Evolutionary conservation across 2,113 vertebrate genomes (phyloP).

Genomic region (Fukomys damarensis): DNA sequence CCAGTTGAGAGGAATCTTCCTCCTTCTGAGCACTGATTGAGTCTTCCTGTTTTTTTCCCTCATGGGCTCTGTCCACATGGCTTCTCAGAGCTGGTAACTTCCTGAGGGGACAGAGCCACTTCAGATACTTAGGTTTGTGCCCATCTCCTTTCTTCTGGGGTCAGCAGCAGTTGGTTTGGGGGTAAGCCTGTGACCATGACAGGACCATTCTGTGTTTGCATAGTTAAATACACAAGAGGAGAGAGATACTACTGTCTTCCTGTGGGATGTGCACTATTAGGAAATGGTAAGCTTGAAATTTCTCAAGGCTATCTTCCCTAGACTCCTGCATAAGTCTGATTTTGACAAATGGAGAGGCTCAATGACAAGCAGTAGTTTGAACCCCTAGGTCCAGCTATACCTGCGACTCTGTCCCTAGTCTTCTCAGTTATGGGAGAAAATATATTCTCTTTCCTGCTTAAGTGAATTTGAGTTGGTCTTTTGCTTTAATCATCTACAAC

Average conservation of each 20-base stretch:
- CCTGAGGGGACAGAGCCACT: background rate
- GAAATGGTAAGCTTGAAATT: background rate
- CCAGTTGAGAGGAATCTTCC: background rate
- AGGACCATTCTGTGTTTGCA: background rate
- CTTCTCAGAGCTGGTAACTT: background rate
- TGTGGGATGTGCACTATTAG: background rate
- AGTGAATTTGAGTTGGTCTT: background rate
- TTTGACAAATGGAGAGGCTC: background rate
- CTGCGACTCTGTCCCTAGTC: background rate
- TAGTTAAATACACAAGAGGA: background rate
- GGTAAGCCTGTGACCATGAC: background rate
- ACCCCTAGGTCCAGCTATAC: background rate
- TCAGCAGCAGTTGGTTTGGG: background rate
- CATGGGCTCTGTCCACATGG: accelerated
- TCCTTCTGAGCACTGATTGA: background rate
- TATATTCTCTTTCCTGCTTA: background rate
- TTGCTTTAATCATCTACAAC: background rate
- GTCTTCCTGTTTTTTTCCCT: background rate
- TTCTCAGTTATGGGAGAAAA: background rate
- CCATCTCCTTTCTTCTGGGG: background rate
- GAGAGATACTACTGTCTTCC: background rate
- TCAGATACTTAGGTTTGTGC: background rate
- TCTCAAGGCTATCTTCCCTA: background rate
- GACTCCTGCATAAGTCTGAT: background rate
- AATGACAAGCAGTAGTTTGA: background rate